These are phyloP conservation scores for Palythoa grandiflora DNA, from an alignment of 92 coral and sea anemone species.

Conservation along the genomic window DNA sequence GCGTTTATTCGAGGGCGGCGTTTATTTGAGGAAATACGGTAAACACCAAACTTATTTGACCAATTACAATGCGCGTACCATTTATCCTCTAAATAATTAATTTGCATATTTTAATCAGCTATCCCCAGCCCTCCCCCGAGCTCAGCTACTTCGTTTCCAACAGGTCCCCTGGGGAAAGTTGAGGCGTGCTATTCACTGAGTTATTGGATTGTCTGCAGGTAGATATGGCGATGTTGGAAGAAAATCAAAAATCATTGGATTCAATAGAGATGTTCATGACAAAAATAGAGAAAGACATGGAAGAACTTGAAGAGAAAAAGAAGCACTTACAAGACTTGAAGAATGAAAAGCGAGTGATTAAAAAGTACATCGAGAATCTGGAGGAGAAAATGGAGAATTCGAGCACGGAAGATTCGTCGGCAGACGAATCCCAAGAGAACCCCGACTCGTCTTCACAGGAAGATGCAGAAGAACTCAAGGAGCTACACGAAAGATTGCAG, in stretches of 20 bases:
- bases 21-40: no score
- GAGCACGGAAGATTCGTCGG: neutral
- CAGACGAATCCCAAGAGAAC: conserved; percentile 3
- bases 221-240: conserved; percentile 24
- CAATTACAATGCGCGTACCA: no score
- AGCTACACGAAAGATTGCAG: conserved; percentile 30
- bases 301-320: conserved; percentile 34
- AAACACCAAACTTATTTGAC: no score
- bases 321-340: conserved; percentile 43
- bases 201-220: neutral
- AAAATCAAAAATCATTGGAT: neutral
- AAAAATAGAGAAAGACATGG: conserved; percentile 30
- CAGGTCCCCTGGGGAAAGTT: neutral
- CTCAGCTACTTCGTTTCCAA: neutral
- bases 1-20: no score
- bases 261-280: neutral
- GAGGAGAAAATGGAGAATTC: conserved; percentile 44
- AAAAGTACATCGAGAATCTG: conserved; percentile 27
- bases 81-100: no score
- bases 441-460: conserved; percentile 1
- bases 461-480: conserved; percentile 27
- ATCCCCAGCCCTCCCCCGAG: neutral
- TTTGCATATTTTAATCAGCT: neutral
- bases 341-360: conserved; percentile 42
- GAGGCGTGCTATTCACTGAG: neutral